Base-by-base conservation (phyloP, 2,888 invertebrate genomes). In the Troides helena region DNA sequence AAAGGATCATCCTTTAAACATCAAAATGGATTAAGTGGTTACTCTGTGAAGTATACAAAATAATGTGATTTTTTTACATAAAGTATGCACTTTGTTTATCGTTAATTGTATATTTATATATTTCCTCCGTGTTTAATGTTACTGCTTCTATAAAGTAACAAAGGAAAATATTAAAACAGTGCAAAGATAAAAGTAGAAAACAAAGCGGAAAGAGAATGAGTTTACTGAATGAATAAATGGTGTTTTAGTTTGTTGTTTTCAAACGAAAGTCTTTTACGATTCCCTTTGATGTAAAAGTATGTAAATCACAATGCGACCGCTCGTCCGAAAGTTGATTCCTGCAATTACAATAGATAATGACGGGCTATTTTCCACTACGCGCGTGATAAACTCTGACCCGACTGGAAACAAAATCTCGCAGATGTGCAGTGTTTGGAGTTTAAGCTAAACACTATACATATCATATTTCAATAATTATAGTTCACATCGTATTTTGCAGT, bases 371-470 rank as follows among this genome's bases (percentile, higher is more conserved):
- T 50, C 50, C 65, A 53, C 65, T 18, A 61, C 14, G n/a, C 21
- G 43, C 18, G n/a, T 30, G 69, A 69, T 69, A 69, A 69, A 65
- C 69, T 69, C 62, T 65, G 57, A 69, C 65, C 65, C 21, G 18
- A 65, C 50, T 59, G 63, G 46, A 53, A 17, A 59, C 50, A 18
- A 50, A 50, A 58, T 65, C 17, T 23, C 43, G 23, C 57, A 58
- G 57, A 57, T 23, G 43, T 39, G 39, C 1, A 64, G 56, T 39
- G 30, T 57, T 17, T 58, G 8, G 10, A 43, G 39, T 58, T 57
- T 23, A 57, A 57, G 57, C 17, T 39, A 43, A 58, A 58, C 21
- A 58, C 21, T 58, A 57, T 65, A 2, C 53, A 36, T 50, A 50
- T 14, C 5, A 50, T 18, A 50, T 50, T 50, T 50, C 12, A 50